These are phyloP conservation scores for Agonopterix arenella DNA, from an alignment of 2,888 invertebrate species.

Conservation along the genomic window DNA sequence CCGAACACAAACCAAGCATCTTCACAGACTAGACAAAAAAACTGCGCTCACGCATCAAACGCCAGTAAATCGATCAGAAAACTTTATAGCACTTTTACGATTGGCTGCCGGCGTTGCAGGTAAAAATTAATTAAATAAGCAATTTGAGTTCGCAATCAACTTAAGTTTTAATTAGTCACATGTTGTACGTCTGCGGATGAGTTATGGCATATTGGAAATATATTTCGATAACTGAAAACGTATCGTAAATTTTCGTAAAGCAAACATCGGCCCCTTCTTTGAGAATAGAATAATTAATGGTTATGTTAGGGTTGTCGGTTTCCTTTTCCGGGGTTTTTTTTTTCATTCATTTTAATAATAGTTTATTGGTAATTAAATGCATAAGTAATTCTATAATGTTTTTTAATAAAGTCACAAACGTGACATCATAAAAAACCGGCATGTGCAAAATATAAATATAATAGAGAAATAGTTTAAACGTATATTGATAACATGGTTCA, in stretches of 20 bases:
- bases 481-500: too few relatives aligned
- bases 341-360: background rate
- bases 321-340: background rate
- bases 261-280: conserved; percentile 27
- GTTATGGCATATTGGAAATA: conserved; percentile 50
- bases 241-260: conserved; percentile 17
- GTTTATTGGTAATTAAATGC: background rate
- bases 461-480: too few relatives aligned
- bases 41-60: conserved; percentile 13
- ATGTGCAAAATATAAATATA: too few relatives aligned
- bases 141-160: conserved; percentile 39
- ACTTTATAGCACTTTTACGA: conserved; percentile 36
- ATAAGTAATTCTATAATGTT: too few relatives aligned
- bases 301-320: conserved; percentile 5
- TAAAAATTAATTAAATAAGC: conserved; percentile 49
- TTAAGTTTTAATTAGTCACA: conserved; percentile 52
- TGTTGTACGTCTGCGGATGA: conserved; percentile 41
- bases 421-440: too few relatives aligned
- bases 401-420: too few relatives aligned
- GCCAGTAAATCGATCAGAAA: conserved; percentile 33
- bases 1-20: too few relatives aligned
- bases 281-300: conserved; percentile 17
- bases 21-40: background rate
- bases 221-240: conserved; percentile 11
- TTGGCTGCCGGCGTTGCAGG: conserved; percentile 21